A percentile compares a stretch with the other conserved stretches of the same genome.
phyloP scores from a whole-genome alignment of 1,140 invertebrate species.

The Plutomurus gul region DNA sequence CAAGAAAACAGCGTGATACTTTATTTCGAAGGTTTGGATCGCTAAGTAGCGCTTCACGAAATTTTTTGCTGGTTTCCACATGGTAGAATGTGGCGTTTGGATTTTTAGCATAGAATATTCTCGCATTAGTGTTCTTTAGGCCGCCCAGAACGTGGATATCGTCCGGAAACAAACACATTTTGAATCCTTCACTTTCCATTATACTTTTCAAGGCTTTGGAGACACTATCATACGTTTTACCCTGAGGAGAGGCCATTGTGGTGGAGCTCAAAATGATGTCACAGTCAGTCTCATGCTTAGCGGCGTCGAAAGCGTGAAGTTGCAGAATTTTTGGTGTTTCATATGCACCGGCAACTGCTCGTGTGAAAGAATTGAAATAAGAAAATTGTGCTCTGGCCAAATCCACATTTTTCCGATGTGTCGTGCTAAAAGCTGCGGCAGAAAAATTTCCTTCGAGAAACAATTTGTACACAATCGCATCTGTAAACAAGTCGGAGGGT shows the following conservation, averaged over 20 bases:
- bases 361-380: constrained; percentile 30
- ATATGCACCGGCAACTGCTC: background rate
- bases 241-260: background rate
- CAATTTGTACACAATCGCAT: background rate
- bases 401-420: constrained; percentile 36
- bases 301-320: constrained; percentile 9
- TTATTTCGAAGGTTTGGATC: background rate
- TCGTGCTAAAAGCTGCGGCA: constrained; percentile 20
- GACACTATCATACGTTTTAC: background rate
- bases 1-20: background rate
- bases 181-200: background rate
- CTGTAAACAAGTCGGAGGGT: constrained; percentile 25
- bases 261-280: constrained; percentile 29
- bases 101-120: background rate
- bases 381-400: background rate
- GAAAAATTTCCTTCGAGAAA: background rate
- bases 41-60: background rate
- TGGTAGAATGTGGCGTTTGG: background rate
- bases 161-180: background rate
- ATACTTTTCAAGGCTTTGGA: background rate
- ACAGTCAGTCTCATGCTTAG: background rate
- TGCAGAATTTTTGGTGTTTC: background rate
- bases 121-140: constrained; percentile 29
- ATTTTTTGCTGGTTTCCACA: constrained; percentile 23
- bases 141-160: constrained; percentile 28